A percentile compares a stretch with the other conserved stretches of the same genome.
Conservation (phyloP, 2,888 invertebrate species). For the Candidula unifasciata region DNA sequence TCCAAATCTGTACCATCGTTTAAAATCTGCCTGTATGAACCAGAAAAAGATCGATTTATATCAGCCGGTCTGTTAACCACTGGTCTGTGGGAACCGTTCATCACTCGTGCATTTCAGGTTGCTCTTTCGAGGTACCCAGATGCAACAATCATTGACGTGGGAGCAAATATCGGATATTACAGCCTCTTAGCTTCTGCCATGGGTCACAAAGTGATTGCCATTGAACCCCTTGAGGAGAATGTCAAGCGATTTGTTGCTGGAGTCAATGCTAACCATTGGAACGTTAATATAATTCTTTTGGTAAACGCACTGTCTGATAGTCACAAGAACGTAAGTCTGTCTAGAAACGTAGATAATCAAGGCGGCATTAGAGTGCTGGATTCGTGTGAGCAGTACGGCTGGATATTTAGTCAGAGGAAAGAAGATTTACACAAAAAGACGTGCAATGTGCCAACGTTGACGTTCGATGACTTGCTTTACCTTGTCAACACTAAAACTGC, state of each 20-base stretch:
- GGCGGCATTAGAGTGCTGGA: conserved; percentile 65
- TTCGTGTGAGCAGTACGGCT: conserved; percentile 9
- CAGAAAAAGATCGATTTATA: conserved; percentile 65
- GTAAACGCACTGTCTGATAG: conserved; percentile 64
- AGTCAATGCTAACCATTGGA: conserved; percentile 56
- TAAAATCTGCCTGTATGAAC: conserved; percentile 67
- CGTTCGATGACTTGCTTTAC: conserved; percentile 62
- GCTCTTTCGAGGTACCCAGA: conserved; percentile 60
- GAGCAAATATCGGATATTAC: conserved; percentile 75
- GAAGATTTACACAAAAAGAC: neutral
- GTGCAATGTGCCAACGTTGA: conserved; percentile 52
- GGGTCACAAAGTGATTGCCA: conserved; percentile 70
- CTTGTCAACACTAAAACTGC: conserved; percentile 58
- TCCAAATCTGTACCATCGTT: conserved; percentile 62
- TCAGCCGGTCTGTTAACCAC: conserved; percentile 63
- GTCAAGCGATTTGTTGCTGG: conserved; percentile 51
- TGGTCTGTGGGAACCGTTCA: conserved; percentile 73
- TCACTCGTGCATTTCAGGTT: conserved; percentile 63
- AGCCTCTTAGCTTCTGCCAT: conserved; percentile 68
- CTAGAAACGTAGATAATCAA: conserved; percentile 63
- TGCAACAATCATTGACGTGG: conserved; percentile 71
- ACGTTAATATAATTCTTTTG: conserved; percentile 61
- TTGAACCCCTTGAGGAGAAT: conserved; percentile 69
- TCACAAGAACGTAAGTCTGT: conserved; percentile 60
- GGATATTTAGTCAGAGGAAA: conserved; percentile 1